Evolutionary conservation across 2,113 vertebrate genomes (phyloP).

Genomic region (Fulica atra): DNA sequence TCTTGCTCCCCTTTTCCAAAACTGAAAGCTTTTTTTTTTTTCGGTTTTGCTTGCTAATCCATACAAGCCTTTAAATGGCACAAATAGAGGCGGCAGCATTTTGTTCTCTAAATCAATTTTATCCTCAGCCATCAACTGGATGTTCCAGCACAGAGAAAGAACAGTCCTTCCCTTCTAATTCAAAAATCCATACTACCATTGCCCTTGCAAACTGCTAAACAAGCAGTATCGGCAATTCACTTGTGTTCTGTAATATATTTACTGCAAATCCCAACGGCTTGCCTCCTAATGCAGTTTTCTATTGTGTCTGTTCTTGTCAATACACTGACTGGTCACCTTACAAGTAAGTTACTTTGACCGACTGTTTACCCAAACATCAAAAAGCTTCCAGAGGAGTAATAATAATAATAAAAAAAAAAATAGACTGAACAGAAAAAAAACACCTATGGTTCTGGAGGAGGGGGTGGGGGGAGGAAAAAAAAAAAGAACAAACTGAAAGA

Average conservation of each 20-base stretch:
- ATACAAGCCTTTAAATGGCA: conserved; percentile 69
- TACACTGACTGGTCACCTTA: conserved; percentile 72
- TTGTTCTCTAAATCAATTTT: conserved; percentile 80
- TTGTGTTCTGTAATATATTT: conserved; percentile 84
- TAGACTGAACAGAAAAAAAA: not conserved
- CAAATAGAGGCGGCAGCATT: conserved; percentile 70
- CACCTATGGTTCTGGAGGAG: not conserved
- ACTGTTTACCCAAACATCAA: conserved; percentile 69
- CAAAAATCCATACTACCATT: conserved; percentile 84
- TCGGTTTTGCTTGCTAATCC: conserved; percentile 71
- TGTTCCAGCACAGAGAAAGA: conserved; percentile 77
- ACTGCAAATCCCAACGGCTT: conserved; percentile 77
- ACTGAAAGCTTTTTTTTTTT: conserved; percentile 64
- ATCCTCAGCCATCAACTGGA: conserved; percentile 76
- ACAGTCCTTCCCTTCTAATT: conserved; percentile 81
- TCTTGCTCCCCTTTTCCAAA: conserved; percentile 34
- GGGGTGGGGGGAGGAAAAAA: no score
- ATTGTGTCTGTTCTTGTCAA: conserved; percentile 74
- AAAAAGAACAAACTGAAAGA: not conserved
- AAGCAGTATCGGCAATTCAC: conserved; percentile 86
- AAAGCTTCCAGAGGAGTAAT: conserved; percentile 22
- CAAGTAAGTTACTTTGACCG: conserved; percentile 60
- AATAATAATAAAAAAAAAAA: not conserved
- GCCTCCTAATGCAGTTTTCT: conserved; percentile 76
- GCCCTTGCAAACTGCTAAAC: conserved; percentile 86